Base-by-base conservation (phyloP, 2,113 vertebrate species). In the Vidua macroura region DNA sequence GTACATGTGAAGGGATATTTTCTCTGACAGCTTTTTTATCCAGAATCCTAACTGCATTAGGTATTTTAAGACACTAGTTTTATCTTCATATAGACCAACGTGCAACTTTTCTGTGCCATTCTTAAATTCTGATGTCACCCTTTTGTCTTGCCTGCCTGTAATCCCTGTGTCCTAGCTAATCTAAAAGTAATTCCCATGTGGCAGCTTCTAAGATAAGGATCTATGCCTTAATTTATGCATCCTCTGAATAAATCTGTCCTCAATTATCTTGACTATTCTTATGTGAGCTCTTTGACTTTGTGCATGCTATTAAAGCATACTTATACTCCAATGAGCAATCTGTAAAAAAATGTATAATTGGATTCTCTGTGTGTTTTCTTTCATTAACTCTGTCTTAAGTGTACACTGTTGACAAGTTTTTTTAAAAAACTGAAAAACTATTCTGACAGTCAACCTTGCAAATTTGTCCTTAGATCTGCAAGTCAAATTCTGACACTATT, bases 271-370 rank as follows among this genome's bases (percentile, higher is more conserved):
- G 79, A 78, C 94, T 88, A 53, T 93, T 92, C 83, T 96, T 96
- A 83, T 70, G 72, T 88, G 80, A 67, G 72, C 60, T 95, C 74
- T 93, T 96, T 95, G 92, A 93, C 92, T 91, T 93, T 90, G 74
- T 90, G 69, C 94, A 53, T 69, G 92, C 62, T 94, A 91, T 89
- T 96, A 95, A 89, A 93, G 35, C 51, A 83, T 28, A 90, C 83
- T 95, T 94, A 92, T 67, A 94, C 44, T 90, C 64, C 85, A 92
- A 83, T 83, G 95, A 93, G 64, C 79, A 74, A 94, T 87, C 86
- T 78, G 90, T 77, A 93, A 94, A 92, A 92, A 96, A 94, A 85
- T 41, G 16, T 88, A 39, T 96, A 96, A 93, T 94, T 96, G 76
- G 86, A 88, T 95, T 90, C 86, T 92, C 79, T 93, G 28, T 95